Percentiles rank a stretch among this genome's conserved stretches.
phyloP scores from a whole-genome alignment of 2,113 vertebrate genomes.

The Alouatta palliata region DNA sequence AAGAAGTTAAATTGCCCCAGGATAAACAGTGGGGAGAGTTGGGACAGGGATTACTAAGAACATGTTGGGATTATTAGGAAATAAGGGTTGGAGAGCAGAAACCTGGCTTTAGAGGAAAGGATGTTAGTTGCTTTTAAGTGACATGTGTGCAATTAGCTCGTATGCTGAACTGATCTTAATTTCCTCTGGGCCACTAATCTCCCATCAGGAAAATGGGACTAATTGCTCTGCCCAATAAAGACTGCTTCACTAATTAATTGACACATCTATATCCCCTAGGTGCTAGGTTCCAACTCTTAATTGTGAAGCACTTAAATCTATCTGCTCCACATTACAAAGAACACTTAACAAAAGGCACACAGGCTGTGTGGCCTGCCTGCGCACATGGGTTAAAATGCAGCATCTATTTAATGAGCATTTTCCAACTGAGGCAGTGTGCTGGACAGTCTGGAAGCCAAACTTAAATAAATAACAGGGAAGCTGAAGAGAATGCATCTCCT shows the following conservation, averaged over 20 bases:
- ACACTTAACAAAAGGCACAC: not conserved
- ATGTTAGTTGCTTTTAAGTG: conserved; percentile 35
- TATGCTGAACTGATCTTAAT: conserved; percentile 24
- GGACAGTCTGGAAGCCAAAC: conserved; percentile 15
- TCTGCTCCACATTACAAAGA: not conserved
- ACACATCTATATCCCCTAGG: not conserved
- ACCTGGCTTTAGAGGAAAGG: not conserved
- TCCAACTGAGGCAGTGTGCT: not conserved
- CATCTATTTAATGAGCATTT: not conserved
- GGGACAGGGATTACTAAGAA: not conserved
- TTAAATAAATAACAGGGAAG: not conserved
- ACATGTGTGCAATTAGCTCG: conserved; percentile 56
- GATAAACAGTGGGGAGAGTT: not conserved
- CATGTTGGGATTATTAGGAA: conserved; percentile 16
- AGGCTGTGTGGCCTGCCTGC: accelerated
- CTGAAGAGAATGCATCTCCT: not conserved
- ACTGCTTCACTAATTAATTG: conserved; percentile 51
- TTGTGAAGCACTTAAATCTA: not conserved
- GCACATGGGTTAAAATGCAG: not conserved
- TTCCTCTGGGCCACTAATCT: conserved; percentile 61
- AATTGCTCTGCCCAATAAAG: conserved; percentile 37
- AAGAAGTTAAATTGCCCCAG: not conserved
- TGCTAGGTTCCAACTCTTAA: not conserved
- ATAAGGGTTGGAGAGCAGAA: not conserved
- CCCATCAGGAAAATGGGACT: conserved; percentile 57